These are phyloP conservation scores for Coranthus polyacanthus DNA, from an alignment of 2,797 vertebrate genomes.

Conservation along the genomic window DNA sequence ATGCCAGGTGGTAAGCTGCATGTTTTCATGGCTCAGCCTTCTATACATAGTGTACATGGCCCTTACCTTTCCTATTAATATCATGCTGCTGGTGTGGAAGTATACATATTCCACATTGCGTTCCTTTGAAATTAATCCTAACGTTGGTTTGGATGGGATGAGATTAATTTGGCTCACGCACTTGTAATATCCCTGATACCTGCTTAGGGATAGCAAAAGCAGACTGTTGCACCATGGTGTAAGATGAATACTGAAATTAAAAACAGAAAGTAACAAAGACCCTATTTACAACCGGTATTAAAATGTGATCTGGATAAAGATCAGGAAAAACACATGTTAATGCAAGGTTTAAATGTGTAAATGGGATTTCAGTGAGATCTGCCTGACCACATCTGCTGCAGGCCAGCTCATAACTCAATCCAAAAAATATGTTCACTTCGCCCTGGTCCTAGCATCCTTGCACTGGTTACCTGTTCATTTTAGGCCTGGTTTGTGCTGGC, in stretches of 20 bases:
- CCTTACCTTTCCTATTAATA: constrained; percentile 48
- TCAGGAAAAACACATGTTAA: too few relatives aligned
- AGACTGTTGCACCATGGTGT: constrained; percentile 13
- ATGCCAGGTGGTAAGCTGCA: constrained; percentile 51
- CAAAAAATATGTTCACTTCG: too few relatives aligned
- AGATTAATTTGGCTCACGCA: constrained; percentile 17
- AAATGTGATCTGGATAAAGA: too few relatives aligned
- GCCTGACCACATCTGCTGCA: too few relatives aligned
- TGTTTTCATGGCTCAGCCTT: constrained; percentile 47
- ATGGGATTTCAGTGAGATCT: too few relatives aligned
- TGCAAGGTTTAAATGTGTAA: too few relatives aligned
- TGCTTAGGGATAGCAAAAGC: constrained; percentile 17
- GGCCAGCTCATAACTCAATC: too few relatives aligned
- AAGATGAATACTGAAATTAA: constrained; percentile 38
- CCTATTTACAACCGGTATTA: too few relatives aligned
- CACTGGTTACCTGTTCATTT: too few relatives aligned
- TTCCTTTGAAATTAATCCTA: constrained; percentile 40
- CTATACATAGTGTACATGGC: constrained; percentile 27
- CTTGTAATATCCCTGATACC: constrained; percentile 28
- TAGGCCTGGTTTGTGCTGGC: too few relatives aligned
- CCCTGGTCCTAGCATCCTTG: too few relatives aligned
- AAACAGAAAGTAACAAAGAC: constrained; percentile 16
- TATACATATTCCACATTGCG: constrained; percentile 40
- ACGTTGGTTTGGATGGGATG: constrained; percentile 12
- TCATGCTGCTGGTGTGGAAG: constrained; percentile 6